A percentile compares a stretch with the other conserved stretches of the same genome.
These are phyloP conservation scores for Puffinus mauretanicus DNA, from an alignment of 2,113 vertebrate genomes.

Conservation along the genomic window DNA sequence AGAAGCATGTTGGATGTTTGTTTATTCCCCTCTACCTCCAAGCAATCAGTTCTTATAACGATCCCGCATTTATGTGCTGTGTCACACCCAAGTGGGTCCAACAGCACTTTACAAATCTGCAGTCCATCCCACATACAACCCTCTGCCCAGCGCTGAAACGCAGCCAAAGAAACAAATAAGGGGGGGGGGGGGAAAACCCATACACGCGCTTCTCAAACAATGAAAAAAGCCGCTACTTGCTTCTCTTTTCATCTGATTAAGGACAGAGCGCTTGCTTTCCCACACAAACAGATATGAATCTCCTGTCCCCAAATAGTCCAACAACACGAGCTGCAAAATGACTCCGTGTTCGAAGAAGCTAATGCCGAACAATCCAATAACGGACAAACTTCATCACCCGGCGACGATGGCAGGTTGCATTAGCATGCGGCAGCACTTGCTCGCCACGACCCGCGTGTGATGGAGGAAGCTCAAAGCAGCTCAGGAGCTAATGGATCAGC, in stretches of 20 bases:
- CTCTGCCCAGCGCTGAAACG: neutral
- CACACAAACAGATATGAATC: neutral
- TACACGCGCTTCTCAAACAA: fast-evolving
- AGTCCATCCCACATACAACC: neutral
- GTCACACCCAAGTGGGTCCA: neutral
- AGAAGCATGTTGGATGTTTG: neutral
- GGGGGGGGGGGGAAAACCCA: no score
- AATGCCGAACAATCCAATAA: neutral
- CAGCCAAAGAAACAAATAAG: neutral
- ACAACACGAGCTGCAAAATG: neutral
- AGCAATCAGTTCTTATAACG: neutral
- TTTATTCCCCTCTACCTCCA: neutral
- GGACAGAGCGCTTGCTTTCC: neutral
- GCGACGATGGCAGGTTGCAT: neutral
- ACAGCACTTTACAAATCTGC: neutral
- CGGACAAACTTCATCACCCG: neutral
- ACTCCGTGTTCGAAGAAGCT: fast-evolving
- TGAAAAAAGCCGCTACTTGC: neutral
- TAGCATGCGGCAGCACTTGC: neutral
- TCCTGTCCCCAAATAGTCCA: neutral
- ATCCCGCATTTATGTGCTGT: neutral
- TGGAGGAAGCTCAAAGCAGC: neutral
- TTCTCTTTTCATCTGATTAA: neutral
- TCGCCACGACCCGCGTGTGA: fast-evolving
- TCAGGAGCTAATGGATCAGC: neutral